Conservation (phyloP, 2,113 vertebrate species). For the Dendropsophus ebraccatus region DNA sequence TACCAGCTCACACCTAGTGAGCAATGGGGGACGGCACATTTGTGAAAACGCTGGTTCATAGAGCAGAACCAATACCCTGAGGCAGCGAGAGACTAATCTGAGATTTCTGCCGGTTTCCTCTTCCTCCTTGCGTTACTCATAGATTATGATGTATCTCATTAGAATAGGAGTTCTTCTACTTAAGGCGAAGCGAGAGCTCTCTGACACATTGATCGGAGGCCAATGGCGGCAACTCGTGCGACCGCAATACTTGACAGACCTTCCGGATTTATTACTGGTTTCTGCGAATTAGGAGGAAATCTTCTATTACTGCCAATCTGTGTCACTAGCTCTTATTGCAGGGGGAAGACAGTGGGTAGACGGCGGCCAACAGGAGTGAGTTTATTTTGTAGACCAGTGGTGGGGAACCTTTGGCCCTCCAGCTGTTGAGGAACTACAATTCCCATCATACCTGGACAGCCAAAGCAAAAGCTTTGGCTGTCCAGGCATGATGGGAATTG, state of each 20-base stretch:
- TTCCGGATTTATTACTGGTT: background rate
- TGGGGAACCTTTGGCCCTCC: too few species aligned
- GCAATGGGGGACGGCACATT: background rate
- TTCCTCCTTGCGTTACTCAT: conserved; percentile 7
- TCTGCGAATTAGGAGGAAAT: background rate
- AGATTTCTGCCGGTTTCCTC: conserved; percentile 2
- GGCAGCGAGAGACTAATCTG: conserved; percentile 9
- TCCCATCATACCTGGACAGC: background rate
- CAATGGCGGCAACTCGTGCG: background rate
- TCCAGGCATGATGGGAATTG: too few species aligned
- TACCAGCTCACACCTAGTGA: background rate
- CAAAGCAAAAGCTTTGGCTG: too few species aligned
- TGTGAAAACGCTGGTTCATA: background rate
- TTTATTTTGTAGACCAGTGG: background rate
- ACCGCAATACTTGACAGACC: background rate
- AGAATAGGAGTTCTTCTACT: background rate
- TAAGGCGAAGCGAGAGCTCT: background rate
- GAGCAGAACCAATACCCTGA: conserved; percentile 26
- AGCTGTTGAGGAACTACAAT: too few species aligned
- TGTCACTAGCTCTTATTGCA: background rate
- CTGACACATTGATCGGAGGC: conserved; percentile 2
- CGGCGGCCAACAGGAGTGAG: too few species aligned
- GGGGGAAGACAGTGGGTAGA: background rate
- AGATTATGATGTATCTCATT: conserved; percentile 24
- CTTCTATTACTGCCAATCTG: background rate